Evolutionary conservation across 2,113 vertebrate genomes (phyloP).

Genomic region (human (Homo sapiens)): DNA sequence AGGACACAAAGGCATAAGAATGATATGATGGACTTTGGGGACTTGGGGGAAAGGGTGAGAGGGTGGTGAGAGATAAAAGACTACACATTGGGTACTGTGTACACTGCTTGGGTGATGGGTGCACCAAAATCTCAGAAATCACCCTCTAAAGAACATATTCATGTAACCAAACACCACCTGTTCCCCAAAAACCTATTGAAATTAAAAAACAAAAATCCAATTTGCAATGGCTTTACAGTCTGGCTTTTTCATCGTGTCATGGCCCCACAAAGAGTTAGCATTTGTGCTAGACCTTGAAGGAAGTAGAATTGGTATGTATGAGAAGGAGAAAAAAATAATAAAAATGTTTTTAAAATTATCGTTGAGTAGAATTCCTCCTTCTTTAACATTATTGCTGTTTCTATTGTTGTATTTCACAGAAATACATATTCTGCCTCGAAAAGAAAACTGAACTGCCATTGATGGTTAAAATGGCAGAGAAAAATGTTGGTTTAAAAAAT

Average conservation of each 20-base stretch:
- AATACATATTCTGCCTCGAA: background rate
- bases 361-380: background rate
- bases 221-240: background rate
- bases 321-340: too few species aligned
- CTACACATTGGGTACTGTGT: too few species aligned
- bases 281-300: background rate
- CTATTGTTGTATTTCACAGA: background rate
- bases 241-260: background rate
- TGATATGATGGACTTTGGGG: too few species aligned
- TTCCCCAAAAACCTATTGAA: too few species aligned
- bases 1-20: too few species aligned
- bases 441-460: slow-evolving; percentile 3
- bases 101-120: too few species aligned
- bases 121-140: too few species aligned
- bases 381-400: background rate
- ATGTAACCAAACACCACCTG: too few species aligned
- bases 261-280: background rate
- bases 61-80: too few species aligned
- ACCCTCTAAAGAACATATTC: too few species aligned
- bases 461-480: background rate
- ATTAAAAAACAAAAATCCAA: too few species aligned
- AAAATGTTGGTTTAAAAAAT: background rate
- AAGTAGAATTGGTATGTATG: background rate
- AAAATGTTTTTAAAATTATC: background rate
- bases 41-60: too few species aligned